phyloP scores from a whole-genome alignment of 2,888 invertebrate species.

The Girardia tigrina region DNA sequence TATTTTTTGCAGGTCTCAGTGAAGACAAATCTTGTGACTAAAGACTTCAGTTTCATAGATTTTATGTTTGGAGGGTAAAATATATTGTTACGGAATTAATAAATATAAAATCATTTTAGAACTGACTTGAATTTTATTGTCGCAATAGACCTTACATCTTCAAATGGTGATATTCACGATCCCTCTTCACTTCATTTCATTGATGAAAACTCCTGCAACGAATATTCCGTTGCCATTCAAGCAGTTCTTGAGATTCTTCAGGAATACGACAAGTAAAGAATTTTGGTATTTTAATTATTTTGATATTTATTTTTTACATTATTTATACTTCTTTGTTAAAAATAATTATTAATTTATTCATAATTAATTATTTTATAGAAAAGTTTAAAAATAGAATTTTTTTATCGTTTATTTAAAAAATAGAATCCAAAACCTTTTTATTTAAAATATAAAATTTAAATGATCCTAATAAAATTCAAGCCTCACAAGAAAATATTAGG shows the following conservation, averaged over 20 bases:
- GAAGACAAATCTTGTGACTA: background rate
- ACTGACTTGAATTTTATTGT: slow-evolving; percentile 52
- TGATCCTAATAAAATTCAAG: no score
- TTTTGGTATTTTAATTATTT: no score
- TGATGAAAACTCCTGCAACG: slow-evolving; percentile 50
- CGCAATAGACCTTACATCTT: slow-evolving; percentile 53
- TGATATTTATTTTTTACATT: no score
- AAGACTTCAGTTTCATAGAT: slow-evolving; percentile 52
- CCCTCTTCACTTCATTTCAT: slow-evolving; percentile 48
- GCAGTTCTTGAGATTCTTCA: slow-evolving; percentile 52
- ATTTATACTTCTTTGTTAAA: no score
- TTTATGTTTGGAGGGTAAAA: slow-evolving; percentile 54
- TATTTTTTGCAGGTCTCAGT: no score
- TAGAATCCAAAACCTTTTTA: no score
- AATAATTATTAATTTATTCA: no score
- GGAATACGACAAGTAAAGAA: slow-evolving; percentile 51
- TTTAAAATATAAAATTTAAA: no score
- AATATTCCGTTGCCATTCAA: slow-evolving; percentile 52
- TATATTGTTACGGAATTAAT: background rate
- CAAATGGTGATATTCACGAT: slow-evolving; percentile 50
- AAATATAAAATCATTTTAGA: slow-evolving; percentile 38
- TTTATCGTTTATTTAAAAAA: no score
- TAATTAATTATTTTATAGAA: no score
- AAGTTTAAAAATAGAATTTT: no score
- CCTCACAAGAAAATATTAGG: no score